phyloP scores from a whole-genome alignment of 2,797 vertebrate species.

The Pseudochaenichthys georgianus region DNA sequence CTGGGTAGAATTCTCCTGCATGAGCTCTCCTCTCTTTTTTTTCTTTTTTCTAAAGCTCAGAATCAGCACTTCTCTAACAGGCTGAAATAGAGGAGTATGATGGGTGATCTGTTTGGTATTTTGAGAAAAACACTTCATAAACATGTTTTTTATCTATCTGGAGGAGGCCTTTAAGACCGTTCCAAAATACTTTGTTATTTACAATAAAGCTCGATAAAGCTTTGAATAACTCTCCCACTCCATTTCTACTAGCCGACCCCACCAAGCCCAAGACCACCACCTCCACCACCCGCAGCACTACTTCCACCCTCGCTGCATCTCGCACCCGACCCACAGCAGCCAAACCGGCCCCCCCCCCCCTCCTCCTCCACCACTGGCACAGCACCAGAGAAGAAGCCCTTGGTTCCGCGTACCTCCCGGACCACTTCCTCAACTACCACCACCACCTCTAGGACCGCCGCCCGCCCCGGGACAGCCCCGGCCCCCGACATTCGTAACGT shows the following conservation, averaged over 20 bases:
- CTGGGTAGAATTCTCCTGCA: no score
- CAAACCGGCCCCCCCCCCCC: slow-evolving; percentile 65
- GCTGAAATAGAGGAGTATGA: no score
- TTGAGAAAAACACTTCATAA: no score
- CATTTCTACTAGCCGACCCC: slow-evolving; percentile 74
- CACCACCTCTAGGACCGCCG: slow-evolving; percentile 60
- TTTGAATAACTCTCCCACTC: neutral
- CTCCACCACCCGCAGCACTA: slow-evolving; percentile 61
- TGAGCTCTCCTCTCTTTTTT: no score
- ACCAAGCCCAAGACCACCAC: slow-evolving; percentile 81
- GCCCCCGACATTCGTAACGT: slow-evolving; percentile 86
- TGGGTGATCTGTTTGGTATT: no score
- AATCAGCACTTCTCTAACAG: no score
- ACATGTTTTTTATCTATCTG: no score
- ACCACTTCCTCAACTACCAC: slow-evolving; percentile 45
- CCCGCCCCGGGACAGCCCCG: slow-evolving; percentile 70
- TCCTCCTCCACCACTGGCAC: slow-evolving; percentile 64
- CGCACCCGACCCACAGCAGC: slow-evolving; percentile 63
- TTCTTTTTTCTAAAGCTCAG: no score
- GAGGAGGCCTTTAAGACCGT: no score
- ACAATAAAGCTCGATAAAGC: neutral
- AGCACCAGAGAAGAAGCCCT: slow-evolving; percentile 83
- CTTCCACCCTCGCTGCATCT: slow-evolving; percentile 53
- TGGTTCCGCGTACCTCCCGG: slow-evolving; percentile 66
- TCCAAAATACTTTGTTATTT: neutral